Conservation (phyloP, 1,140 invertebrate genomes). For the Lutraria rhynchaena region DNA sequence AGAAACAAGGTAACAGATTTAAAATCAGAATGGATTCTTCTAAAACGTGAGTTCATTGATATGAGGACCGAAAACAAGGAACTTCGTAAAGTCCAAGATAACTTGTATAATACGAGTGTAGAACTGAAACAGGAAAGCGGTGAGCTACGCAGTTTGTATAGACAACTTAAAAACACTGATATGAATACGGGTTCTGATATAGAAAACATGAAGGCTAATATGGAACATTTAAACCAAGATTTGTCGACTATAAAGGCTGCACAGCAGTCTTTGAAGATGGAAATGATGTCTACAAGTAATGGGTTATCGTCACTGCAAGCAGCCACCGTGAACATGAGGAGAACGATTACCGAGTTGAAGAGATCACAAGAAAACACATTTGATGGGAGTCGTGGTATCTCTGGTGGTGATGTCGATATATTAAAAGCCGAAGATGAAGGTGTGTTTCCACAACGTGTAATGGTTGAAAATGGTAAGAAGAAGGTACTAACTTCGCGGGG, state of each 20-base stretch:
- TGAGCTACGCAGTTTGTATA: neutral
- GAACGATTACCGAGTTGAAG: neutral
- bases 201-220: conserved; percentile 21
- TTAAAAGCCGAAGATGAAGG: no score
- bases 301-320: conserved; percentile 28
- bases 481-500: no score
- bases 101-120: conserved; percentile 25
- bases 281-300: conserved; percentile 1
- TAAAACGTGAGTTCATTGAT: conserved; percentile 79
- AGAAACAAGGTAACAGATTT: conserved; percentile 74
- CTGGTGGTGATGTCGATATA: no score
- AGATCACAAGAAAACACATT: no score
- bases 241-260: conserved; percentile 13
- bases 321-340: neutral
- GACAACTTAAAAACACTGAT: conserved; percentile 9
- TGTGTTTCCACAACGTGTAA: no score
- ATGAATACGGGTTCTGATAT: neutral
- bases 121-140: neutral
- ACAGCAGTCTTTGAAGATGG: conserved; percentile 14
- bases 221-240: conserved; percentile 25
- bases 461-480: no score
- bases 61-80: conserved; percentile 31
- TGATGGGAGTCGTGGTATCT: no score
- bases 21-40: conserved; percentile 80
- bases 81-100: conserved; percentile 15